Evolutionary conservation across 1,140 invertebrate species (phyloP).

Genomic region (Caerostris extrusa): DNA sequence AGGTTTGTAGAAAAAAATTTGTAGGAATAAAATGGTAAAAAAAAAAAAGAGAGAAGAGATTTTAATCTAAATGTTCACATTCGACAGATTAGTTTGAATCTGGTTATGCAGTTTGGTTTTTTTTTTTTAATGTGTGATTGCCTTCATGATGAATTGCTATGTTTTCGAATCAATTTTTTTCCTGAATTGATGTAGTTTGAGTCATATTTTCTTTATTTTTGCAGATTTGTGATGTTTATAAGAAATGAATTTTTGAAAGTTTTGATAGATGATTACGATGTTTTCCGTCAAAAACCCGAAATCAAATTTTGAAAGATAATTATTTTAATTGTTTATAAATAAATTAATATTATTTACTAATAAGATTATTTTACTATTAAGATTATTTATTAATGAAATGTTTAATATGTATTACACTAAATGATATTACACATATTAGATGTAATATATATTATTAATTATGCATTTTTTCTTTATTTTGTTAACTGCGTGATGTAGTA

Average conservation of each 20-base stretch:
- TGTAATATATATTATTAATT: too few species aligned
- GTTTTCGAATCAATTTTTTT: background rate
- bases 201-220: background rate
- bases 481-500: too few species aligned
- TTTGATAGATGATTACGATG: background rate
- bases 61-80: slow-evolving; percentile 8
- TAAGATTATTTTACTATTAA: too few species aligned
- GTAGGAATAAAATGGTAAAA: background rate
- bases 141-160: background rate
- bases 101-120: background rate
- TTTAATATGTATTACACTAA: too few species aligned
- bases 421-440: too few species aligned
- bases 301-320: too few species aligned
- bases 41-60: background rate
- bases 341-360: too few species aligned
- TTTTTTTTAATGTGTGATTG: background rate
- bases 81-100: background rate
- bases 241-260: background rate
- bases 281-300: too few species aligned
- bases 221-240: background rate
- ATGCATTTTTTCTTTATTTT: too few species aligned
- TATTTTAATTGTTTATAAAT: too few species aligned
- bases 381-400: too few species aligned
- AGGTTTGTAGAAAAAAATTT: background rate
- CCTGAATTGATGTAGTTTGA: background rate